These are phyloP conservation scores for Suricata suricatta DNA, from an alignment of 2,113 vertebrate species.

Conservation along the genomic window DNA sequence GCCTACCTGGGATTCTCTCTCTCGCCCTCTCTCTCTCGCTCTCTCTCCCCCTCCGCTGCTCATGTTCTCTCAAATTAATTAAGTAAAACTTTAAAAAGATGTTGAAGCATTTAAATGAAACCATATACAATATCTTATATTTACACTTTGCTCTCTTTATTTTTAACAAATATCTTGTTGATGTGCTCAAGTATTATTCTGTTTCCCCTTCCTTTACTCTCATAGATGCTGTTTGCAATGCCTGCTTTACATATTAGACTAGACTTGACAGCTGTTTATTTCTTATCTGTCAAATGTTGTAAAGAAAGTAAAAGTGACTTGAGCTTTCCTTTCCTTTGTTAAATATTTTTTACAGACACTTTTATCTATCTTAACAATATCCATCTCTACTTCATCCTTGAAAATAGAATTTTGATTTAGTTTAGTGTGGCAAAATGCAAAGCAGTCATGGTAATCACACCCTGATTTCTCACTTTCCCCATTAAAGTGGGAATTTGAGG, in stretches of 20 bases:
- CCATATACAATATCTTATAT: not conserved
- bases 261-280: not conserved
- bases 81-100: no score
- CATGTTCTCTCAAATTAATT: no score
- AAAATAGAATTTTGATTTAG: not conserved
- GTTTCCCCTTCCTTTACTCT: not conserved
- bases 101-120: not conserved
- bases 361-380: not conserved
- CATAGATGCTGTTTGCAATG: not conserved
- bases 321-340: not conserved
- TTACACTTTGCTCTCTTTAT: not conserved
- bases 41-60: no score
- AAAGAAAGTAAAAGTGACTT: not conserved
- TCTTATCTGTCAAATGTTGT: not conserved
- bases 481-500: not conserved
- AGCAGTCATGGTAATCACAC: not conserved
- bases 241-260: not conserved
- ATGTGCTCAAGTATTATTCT: not conserved
- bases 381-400: not conserved
- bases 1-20: no score
- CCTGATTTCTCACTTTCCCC: not conserved
- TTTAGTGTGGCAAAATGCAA: not conserved
- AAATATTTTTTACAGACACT: not conserved
- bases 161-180: not conserved
- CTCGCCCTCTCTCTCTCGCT: no score